Conservation (phyloP, 1,140 invertebrate genomes). For the Meteorus sp. region DNA sequence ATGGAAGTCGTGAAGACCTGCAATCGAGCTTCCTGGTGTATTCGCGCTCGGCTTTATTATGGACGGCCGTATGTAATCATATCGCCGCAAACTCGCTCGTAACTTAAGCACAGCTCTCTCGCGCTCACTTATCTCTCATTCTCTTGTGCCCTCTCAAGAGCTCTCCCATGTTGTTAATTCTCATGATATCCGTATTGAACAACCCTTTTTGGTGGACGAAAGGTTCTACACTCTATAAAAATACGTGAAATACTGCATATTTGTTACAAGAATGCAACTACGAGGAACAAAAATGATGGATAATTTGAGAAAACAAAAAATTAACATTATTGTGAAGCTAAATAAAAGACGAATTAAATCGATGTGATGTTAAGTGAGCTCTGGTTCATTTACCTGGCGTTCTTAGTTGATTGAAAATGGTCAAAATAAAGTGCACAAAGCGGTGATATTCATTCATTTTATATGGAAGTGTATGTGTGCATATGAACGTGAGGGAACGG, state of each 20-base stretch:
- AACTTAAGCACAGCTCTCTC: conserved; percentile 22
- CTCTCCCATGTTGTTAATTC: conserved; percentile 20
- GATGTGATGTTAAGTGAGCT: not conserved
- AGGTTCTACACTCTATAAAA: not conserved
- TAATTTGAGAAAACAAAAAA: not conserved
- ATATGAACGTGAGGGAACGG: conserved; percentile 6
- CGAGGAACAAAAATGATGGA: not conserved
- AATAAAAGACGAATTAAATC: not conserved
- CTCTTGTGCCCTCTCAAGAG: conserved; percentile 26
- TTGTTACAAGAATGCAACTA: not conserved
- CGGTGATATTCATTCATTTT: too few relatives aligned
- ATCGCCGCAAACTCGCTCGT: conserved; percentile 22
- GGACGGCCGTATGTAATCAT: conserved; percentile 25
- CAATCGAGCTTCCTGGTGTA: conserved; percentile 28
- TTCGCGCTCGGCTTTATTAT: conserved; percentile 24
- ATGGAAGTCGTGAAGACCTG: conserved; percentile 25
- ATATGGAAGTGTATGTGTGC: too few relatives aligned
- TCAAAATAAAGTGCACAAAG: conserved; percentile 13
- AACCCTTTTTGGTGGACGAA: not conserved
- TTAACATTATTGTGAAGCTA: not conserved
- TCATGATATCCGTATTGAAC: too few relatives aligned
- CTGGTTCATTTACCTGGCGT: not conserved
- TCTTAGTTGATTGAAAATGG: not conserved
- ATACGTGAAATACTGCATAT: not conserved
- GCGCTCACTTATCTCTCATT: conserved; percentile 25